phyloP scores from a whole-genome alignment of 1,140 invertebrate genomes.

The Drosophila grimshawi region DNA sequence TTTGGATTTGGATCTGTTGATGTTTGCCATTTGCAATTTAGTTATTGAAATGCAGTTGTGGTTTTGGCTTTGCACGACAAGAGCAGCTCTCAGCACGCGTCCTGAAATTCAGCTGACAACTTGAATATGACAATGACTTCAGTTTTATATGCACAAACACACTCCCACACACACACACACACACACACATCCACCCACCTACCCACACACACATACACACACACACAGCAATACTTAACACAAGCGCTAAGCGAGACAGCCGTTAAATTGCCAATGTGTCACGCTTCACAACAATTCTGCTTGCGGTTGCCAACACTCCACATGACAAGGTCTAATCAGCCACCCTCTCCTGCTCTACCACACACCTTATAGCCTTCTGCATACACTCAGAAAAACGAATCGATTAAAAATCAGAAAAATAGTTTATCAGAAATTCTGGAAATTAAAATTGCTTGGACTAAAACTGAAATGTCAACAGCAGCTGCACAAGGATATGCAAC shows the following conservation, averaged over 20 bases:
- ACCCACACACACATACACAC: conserved; percentile 6
- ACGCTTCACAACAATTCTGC: conserved; percentile 28
- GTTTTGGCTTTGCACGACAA: conserved; percentile 6
- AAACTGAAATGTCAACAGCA: too few species aligned
- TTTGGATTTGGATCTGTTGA: too few species aligned
- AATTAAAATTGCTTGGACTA: too few species aligned
- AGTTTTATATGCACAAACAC: not conserved
- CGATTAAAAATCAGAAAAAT: too few species aligned
- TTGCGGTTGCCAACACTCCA: conserved; percentile 19
- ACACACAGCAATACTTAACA: not conserved
- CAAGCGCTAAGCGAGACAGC: conserved; percentile 53
- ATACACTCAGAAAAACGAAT: too few species aligned
- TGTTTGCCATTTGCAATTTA: too few species aligned
- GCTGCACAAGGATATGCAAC: too few species aligned
- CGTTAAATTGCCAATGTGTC: conserved; percentile 71
- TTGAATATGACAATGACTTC: conserved; percentile 3
- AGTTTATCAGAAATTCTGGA: too few species aligned
- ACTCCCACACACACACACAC: too few species aligned
- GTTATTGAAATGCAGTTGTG: not conserved
- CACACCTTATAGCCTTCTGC: conserved; percentile 1
- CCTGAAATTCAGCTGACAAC: not conserved
- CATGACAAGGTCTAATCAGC: not conserved
- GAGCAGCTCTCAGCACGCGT: not conserved
- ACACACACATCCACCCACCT: conserved; percentile 1
- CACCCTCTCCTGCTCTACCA: not conserved